phyloP scores from a whole-genome alignment of 2,113 vertebrate genomes.

The Irena cyanogastra region DNA sequence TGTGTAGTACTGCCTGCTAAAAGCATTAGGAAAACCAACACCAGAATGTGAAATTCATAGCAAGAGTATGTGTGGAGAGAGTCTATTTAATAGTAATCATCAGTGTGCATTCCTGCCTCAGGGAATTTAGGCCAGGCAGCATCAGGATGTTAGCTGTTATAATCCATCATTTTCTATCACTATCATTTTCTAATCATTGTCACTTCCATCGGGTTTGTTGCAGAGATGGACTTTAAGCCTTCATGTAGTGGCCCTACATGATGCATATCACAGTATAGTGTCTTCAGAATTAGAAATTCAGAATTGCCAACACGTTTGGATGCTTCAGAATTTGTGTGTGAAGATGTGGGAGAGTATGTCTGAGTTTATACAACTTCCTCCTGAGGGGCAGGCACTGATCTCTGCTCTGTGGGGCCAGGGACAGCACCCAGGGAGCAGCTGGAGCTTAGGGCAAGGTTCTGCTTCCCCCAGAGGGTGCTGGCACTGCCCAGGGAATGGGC shows the following conservation, averaged over 20 bases:
- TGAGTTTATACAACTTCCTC: background rate
- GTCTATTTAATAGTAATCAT: background rate
- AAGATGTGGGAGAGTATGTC: background rate
- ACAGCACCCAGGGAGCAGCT: rapidly evolving
- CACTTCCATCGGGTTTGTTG: background rate
- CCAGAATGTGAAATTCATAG: background rate
- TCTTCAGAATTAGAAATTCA: background rate
- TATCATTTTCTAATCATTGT: background rate
- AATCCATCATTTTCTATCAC: background rate
- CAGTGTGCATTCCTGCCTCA: background rate
- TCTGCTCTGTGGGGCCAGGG: background rate
- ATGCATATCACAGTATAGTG: background rate
- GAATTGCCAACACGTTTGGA: background rate
- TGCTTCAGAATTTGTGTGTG: background rate
- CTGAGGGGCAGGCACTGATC: rapidly evolving
- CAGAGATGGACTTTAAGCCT: background rate
- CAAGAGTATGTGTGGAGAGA: background rate
- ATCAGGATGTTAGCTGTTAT: background rate
- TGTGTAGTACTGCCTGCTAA: background rate
- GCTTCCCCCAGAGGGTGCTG: background rate
- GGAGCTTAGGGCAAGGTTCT: background rate
- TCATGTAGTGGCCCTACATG: background rate
- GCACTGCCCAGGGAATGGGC: background rate
- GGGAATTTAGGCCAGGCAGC: background rate
- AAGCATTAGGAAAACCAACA: background rate